A percentile compares a stretch with the other conserved stretches of the same genome.
Conservation (phyloP, 2,888 invertebrate genomes). For the Zhuqinia jingwanae region DNA sequence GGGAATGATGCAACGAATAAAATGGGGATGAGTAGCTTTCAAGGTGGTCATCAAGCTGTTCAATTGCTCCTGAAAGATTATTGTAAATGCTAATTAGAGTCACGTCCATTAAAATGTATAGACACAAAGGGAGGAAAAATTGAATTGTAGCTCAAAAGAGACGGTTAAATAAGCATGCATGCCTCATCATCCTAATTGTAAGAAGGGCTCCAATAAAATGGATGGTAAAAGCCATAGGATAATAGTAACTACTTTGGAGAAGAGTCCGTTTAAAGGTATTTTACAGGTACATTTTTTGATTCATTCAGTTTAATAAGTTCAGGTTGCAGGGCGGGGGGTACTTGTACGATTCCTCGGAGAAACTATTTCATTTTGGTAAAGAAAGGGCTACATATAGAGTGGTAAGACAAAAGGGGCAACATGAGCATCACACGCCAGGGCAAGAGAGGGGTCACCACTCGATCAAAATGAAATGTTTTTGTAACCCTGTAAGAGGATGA, state of each 20-base stretch:
- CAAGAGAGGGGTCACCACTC: too few species aligned
- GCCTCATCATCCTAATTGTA: too few species aligned
- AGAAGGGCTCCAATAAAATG: too few species aligned
- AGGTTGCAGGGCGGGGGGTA: neutral
- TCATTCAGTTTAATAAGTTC: neutral
- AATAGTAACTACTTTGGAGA: neutral
- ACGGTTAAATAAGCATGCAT: too few species aligned
- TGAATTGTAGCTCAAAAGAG: too few species aligned
- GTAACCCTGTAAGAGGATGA: conserved; percentile 97
- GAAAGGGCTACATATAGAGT: too few species aligned
- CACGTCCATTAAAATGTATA: neutral
- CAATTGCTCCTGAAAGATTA: conserved; percentile 89
- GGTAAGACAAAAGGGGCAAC: too few species aligned
- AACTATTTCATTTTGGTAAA: too few species aligned
- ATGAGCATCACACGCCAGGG: too few species aligned
- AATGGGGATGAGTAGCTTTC: conserved; percentile 98
- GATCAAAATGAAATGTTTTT: conserved; percentile 8
- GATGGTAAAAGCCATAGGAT: neutral
- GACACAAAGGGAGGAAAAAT: too few species aligned
- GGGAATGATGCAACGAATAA: conserved; percentile 99
- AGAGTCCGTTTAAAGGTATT: neutral
- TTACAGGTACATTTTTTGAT: neutral
- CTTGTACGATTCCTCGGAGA: neutral
- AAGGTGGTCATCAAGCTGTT: conserved; percentile 99
- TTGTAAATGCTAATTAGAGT: neutral